Evolutionary conservation across 2,888 invertebrate species (phyloP), one percentile per base, ranked within the genome.

Genomic region (Cabera pusaria): DNA sequence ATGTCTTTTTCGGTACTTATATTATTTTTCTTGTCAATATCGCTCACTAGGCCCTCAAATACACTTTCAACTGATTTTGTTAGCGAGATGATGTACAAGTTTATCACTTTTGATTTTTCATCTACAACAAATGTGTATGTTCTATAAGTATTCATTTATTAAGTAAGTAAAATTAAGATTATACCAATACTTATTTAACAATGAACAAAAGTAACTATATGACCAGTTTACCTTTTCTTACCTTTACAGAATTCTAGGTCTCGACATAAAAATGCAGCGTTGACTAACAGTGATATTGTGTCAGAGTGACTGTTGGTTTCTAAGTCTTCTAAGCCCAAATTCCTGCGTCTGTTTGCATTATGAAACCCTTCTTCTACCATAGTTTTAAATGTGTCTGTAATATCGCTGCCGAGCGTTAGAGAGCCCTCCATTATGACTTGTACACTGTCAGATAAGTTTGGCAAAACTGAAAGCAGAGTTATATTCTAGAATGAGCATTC

Each of bases 401-500:
- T 72, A 6, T 83, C 80, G 43, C 69, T 69, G 0, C 85, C 86
- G 1, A 86, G 49, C 9, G 57, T 74, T 1, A 86, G 19, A 1
- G 71, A 64, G 0, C 84, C 86, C 29, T 74, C 68, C 62, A 86
- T 62, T 35, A 80, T 72, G 0, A 85, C 70, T 61, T 74, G 78
- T 5, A 86, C 63, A 1, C 68, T 62, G 17, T 44, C 29, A 5
- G 53, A 45, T 9, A 22, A 6, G 5, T 20, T 25, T n/a, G 36
- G 32, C 11, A 39, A 16, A 17, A 33, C 52, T 52, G 27, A 2
- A 36, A 43, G 6, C 6, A 6, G 31, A 29, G n/a, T n/a, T n/a
- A n/a, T n/a, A n/a, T n/a, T n/a, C n/a, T n/a, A n/a, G n/a, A n/a
- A n/a, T n/a, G n/a, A n/a, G n/a, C n/a, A n/a, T n/a, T n/a, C n/a